These are phyloP conservation scores for Drosophila bocqueti DNA, from an alignment of 1,140 invertebrate genomes.

Conservation along the genomic window DNA sequence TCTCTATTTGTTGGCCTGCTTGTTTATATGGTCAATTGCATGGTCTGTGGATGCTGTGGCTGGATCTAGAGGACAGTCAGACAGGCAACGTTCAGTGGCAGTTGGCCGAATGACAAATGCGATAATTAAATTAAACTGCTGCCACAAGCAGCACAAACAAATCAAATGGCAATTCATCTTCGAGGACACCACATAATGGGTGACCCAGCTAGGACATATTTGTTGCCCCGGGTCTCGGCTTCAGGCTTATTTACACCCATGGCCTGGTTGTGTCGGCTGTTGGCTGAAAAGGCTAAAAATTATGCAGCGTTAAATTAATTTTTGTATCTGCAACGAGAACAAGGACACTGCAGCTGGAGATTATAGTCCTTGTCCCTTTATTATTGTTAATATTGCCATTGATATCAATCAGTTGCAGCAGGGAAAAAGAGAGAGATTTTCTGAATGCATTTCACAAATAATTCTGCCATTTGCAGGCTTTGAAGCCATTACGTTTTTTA, in stretches of 20 bases:
- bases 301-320: constrained; percentile 59
- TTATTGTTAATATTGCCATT: constrained; percentile 55
- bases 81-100: constrained; percentile 55
- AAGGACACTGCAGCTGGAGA: constrained; percentile 33
- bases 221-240: constrained; percentile 9
- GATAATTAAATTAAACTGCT: constrained; percentile 85
- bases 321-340: constrained; percentile 49
- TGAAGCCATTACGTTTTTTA: constrained; percentile 27
- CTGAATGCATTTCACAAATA: constrained; percentile 28
- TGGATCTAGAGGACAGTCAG: constrained; percentile 6
- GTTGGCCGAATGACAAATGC: constrained; percentile 83
- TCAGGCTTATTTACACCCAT: constrained; percentile 49
- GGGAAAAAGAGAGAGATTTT: constrained; percentile 4
- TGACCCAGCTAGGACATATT: constrained; percentile 22
- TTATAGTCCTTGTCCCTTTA: constrained; percentile 40
- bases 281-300: constrained; percentile 35
- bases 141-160: constrained; percentile 84
- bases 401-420: constrained; percentile 61
- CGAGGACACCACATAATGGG: constrained; percentile 44
- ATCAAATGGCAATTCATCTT: constrained; percentile 84
- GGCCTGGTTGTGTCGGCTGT: constrained; percentile 37
- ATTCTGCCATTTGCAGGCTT: constrained; percentile 33
- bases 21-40: constrained; percentile 52
- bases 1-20: constrained; percentile 12
- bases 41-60: constrained; percentile 12